A percentile compares a stretch with the other conserved stretches of the same genome.
These are phyloP conservation scores for Coenonympha arcania DNA, from an alignment of 2,888 invertebrate species.

Conservation along the genomic window DNA sequence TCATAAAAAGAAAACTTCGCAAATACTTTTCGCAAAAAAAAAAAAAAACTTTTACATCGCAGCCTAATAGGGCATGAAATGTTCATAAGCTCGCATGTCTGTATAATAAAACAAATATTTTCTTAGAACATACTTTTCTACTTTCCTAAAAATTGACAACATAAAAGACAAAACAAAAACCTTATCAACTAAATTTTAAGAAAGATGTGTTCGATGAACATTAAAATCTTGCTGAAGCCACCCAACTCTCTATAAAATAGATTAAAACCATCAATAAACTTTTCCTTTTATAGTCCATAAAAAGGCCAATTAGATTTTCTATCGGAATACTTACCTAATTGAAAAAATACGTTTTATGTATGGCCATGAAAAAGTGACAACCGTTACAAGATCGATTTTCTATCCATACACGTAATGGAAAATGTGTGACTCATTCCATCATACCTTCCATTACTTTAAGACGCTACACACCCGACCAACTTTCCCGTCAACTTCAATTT, in stretches of 20 bases:
- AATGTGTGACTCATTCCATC: constrained; percentile 21
- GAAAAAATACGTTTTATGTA: constrained; percentile 5
- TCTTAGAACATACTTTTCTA: no score
- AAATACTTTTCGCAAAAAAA: background rate
- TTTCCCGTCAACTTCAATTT: background rate
- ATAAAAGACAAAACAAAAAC: no score
- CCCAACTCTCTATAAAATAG: background rate
- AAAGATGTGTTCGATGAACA: no score
- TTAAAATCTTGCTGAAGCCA: background rate
- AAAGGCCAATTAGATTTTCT: background rate
- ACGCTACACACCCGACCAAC: background rate
- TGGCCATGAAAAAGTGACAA: background rate
- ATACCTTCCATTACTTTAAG: constrained; percentile 8
- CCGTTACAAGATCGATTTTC: constrained; percentile 22
- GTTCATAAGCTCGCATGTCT: no score
- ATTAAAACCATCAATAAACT: background rate
- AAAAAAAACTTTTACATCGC: background rate
- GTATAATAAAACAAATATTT: no score
- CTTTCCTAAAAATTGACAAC: no score
- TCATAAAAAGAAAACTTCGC: background rate
- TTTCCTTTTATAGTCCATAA: background rate
- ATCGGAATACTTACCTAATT: background rate
- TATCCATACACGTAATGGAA: constrained; percentile 18
- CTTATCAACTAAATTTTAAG: no score
- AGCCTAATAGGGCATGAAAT: background rate